These are phyloP conservation scores for Caenorhabditis tropicalis DNA, from an alignment of 1,140 invertebrate species.

Conservation along the genomic window DNA sequence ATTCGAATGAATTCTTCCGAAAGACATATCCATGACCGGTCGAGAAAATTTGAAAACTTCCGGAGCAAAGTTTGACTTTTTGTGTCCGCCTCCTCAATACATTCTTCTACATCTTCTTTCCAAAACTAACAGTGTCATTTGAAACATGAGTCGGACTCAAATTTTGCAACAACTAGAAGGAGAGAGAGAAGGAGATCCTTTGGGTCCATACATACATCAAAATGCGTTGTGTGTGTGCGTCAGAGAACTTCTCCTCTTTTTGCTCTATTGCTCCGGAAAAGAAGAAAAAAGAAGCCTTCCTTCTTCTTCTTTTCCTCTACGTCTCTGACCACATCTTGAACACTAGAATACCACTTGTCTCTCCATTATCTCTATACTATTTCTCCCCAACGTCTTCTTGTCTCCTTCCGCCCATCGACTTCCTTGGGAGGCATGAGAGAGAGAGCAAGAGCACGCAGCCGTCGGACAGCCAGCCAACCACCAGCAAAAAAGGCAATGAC, in stretches of 20 bases:
- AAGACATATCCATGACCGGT: no score
- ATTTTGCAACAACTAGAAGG: conserved; percentile 14
- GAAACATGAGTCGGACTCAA: conserved; percentile 23
- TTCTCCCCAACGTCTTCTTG: not conserved
- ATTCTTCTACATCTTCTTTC: not conserved
- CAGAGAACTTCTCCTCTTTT: conserved; percentile 15
- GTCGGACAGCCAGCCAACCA: no score
- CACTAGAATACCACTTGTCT: not conserved
- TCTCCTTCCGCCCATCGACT: not conserved
- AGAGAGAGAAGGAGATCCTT: not conserved
- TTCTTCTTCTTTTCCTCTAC: conserved; percentile 7
- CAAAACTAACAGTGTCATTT: not conserved
- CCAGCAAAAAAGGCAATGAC: not conserved
- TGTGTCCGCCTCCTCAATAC: not conserved
- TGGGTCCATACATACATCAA: conserved; percentile 35
- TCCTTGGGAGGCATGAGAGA: not conserved
- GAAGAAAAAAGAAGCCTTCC: not conserved
- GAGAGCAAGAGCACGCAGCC: not conserved
- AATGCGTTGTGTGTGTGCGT: not conserved
- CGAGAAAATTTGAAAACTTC: not conserved
- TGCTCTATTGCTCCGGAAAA: conserved; percentile 17
- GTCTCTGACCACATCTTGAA: conserved; percentile 12
- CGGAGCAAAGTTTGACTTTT: conserved; percentile 40
- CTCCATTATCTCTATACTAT: not conserved
- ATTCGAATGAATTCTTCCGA: no score